Base-by-base conservation (phyloP, 2,113 vertebrate genomes). In the Nerophis lumbriciformis region DNA sequence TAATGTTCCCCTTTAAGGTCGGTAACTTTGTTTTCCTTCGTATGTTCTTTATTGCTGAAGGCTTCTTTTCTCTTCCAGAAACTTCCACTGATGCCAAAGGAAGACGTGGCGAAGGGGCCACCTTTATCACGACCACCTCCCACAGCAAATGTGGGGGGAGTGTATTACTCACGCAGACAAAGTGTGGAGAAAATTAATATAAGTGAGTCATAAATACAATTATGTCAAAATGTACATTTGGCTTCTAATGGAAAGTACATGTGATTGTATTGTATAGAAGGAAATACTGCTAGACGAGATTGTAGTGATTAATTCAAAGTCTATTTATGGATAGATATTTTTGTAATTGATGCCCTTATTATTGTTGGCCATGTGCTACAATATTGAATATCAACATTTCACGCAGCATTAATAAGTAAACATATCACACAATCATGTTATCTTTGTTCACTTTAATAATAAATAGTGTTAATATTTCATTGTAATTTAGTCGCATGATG, bases 321-420 rank as follows among this genome's bases (percentile, higher is more conserved):
- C 6, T 51, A 63, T 45, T 61, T 59, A 73, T 48, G 53, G 39
- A 76, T 37, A 1, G 1, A 48, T 80, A 80, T 77, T 75, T 80
- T 85, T 75, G 5, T 69, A 61, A 51, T 59, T 64, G 14, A 15
- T 13, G 16, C 52, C 52, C 14, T 36, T 4, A 14, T 60, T 63
- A 65, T 60, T 71, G 47, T 36, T 42, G 28, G 47, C 55, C 49
- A 10, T 56, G 53, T 73, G 71, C 66, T 69, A 75, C 48, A 63
- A 59, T 48, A 73, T 35, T 74, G 68, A 79, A 71, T 75, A 79
- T 57, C 71, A 59, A 77, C 71, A 68, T 80, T 77, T 80, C 65
- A 83, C 68, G 35, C 63, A 68, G 68, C 63, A 49, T 72, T 67
- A 63, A 19, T 77, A 38, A 72, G 53, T 57, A 59, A 76, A 67